A percentile compares a stretch with the other conserved stretches of the same genome.
These are phyloP conservation scores for Alcedo quadribrachys DNA, from an alignment of 2,797 vertebrate genomes.

Conservation along the genomic window DNA sequence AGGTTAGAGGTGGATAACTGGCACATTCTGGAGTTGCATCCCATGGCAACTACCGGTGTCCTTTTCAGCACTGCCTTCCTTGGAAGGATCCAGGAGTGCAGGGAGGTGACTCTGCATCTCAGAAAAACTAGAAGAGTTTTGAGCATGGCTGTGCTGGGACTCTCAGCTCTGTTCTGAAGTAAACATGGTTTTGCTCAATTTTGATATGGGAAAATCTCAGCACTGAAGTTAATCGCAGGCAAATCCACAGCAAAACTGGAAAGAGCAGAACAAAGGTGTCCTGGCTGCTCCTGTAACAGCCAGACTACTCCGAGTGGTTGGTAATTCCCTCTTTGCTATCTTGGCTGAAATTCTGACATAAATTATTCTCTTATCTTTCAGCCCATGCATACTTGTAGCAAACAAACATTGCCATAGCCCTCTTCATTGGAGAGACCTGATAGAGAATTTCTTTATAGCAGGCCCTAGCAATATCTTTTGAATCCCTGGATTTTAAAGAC, in stretches of 20 bases:
- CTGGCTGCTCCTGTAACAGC: constrained; percentile 14
- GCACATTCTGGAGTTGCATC: not conserved
- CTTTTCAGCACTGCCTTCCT: not conserved
- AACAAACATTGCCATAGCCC: not conserved
- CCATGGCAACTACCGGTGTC: not conserved
- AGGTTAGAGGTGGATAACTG: not conserved
- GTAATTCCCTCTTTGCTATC: constrained; percentile 33
- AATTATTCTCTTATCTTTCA: constrained; percentile 60
- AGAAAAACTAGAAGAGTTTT: not conserved
- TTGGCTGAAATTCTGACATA: constrained; percentile 47
- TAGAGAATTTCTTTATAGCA: not conserved
- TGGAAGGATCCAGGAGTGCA: not conserved
- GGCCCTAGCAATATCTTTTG: not conserved
- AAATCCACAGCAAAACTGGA: not conserved
- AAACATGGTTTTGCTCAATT: not conserved
- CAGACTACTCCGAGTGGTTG: not conserved
- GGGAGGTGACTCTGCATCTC: not conserved
- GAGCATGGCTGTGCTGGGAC: not conserved
- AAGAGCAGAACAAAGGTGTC: constrained; percentile 8
- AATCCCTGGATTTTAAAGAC: constrained; percentile 31
- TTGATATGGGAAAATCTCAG: not conserved
- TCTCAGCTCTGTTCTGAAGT: not conserved
- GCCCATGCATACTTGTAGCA: constrained; percentile 8
- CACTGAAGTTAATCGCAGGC: not conserved
- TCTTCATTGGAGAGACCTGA: constrained; percentile 41